Evolutionary conservation across 1,140 invertebrate genomes (phyloP).

Genomic region (Dysdera silvatica): DNA sequence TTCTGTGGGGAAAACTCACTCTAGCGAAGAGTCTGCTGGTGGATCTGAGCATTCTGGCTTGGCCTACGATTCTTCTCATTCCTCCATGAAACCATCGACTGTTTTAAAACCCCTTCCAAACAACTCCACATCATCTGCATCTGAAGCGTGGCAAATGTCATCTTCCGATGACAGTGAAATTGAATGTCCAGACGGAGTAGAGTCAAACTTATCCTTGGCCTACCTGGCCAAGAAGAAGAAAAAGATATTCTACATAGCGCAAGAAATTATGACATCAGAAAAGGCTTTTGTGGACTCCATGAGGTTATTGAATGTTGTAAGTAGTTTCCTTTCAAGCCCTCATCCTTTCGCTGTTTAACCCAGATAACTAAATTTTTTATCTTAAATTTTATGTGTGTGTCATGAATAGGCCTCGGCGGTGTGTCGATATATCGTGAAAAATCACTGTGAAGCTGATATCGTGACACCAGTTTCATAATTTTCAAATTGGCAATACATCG

Average conservation of each 20-base stretch:
- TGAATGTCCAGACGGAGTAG: neutral
- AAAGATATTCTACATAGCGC: constrained; percentile 51
- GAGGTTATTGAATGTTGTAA: constrained; percentile 56
- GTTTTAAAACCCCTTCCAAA: neutral
- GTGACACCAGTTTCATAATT: too few species aligned
- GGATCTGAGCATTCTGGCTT: constrained; percentile 1
- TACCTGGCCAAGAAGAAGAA: constrained; percentile 35
- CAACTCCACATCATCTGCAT: constrained; percentile 21
- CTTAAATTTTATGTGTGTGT: neutral
- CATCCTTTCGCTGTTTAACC: neutral
- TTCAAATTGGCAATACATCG: too few species aligned
- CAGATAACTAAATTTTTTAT: neutral
- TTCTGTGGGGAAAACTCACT: too few species aligned
- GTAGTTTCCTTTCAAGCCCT: constrained; percentile 22
- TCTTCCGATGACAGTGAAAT: constrained; percentile 33
- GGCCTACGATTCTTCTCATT: neutral
- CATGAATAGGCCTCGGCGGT: neutral
- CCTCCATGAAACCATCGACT: neutral
- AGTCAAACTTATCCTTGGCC: neutral
- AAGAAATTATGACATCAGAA: constrained; percentile 62
- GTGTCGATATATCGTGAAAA: too few species aligned
- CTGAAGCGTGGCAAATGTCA: constrained; percentile 28
- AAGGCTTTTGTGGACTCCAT: constrained; percentile 60
- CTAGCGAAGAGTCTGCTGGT: neutral
- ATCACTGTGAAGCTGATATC: too few species aligned